Percentiles rank a stretch among this genome's conserved stretches.
Evolutionary conservation across 2,888 invertebrate genomes (phyloP).

Genomic region (Plusia festucae): DNA sequence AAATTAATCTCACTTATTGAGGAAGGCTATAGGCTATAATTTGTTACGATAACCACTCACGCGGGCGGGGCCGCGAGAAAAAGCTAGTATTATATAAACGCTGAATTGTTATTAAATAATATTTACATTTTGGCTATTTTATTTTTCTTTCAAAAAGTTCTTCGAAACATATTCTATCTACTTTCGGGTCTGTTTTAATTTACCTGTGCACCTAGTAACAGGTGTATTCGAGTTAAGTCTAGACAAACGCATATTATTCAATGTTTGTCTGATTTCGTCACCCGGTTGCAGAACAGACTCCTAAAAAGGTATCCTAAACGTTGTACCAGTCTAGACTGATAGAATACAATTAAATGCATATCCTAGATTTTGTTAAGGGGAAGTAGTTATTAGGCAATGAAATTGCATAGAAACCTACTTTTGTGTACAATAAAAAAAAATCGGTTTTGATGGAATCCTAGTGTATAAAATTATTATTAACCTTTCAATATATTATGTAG

Average conservation of each 20-base stretch:
- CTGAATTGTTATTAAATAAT: too few species aligned
- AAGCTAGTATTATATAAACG: too few species aligned
- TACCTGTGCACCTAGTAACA: constrained; percentile 5
- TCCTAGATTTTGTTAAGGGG: constrained; percentile 73
- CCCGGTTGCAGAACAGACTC: constrained; percentile 61
- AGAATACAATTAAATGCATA: constrained; percentile 74
- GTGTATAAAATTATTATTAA: too few species aligned
- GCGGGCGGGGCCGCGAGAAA: too few species aligned
- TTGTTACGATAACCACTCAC: too few species aligned
- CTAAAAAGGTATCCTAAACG: constrained; percentile 71
- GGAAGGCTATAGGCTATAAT: too few species aligned
- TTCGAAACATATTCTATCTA: constrained; percentile 3
- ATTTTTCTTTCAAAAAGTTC: neutral
- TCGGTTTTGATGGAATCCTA: too few species aligned
- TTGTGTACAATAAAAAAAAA: too few species aligned
- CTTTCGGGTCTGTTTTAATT: neutral
- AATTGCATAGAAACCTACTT: neutral
- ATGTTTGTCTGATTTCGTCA: constrained; percentile 48
- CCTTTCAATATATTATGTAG: too few species aligned
- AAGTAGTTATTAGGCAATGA: constrained; percentile 37
- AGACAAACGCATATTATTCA: constrained; percentile 40
- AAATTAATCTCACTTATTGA: too few species aligned
- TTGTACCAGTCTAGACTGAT: constrained; percentile 66
- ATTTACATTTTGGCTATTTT: too few species aligned
- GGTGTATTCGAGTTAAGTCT: constrained; percentile 3